Evolutionary conservation across 2,113 vertebrate species (phyloP), one percentile per base, ranked within the genome.

Genomic region (Malaclemys terrapin): DNA sequence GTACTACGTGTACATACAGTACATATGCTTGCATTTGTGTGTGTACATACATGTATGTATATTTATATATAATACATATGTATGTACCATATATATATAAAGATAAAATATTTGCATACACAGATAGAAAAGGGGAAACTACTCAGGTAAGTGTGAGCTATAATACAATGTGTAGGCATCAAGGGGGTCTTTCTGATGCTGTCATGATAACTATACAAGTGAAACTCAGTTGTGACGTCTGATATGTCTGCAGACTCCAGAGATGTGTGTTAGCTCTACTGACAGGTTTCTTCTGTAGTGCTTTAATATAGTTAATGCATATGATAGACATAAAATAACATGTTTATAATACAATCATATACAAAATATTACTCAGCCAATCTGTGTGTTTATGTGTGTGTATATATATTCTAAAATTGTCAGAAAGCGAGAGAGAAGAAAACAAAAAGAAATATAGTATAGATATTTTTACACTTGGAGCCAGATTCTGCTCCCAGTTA

Each of bases 221-320:
- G 10, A 96, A 95, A 93, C 92, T 82, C 85, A 92, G 93, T 89
- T 52, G 49, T 92, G 93, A 91, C 45, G 65, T 2, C 6, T 89
- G 85, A 93, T 82, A 92, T 84, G 92, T 94, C 25, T 93, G 85
- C 92, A 92, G 86, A 92, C 54, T 87, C 75, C 24, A 45, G 42
- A 94, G n/a, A 72, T 11, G n/a, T 69, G 17, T 38, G 65, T n/a
- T 38, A 22, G 20, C 35, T 93, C 89, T 92, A 80, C 94, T 97
- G 96, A 93, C 96, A 97, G 93, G 6, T 88, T 96, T 96, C 95
- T 92, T 96, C 79, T 82, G 85, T 76, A 94, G 95, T 95, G 88
- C 95, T 96, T 95, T 97, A 96, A 93, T 96, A 96, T 95, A 95
- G 85, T 93, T 97, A 97, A 96, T 97, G 92, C 95, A 96, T 96